Conservation (phyloP, 2,888 invertebrate species). For the Exocentrus adspersus region DNA sequence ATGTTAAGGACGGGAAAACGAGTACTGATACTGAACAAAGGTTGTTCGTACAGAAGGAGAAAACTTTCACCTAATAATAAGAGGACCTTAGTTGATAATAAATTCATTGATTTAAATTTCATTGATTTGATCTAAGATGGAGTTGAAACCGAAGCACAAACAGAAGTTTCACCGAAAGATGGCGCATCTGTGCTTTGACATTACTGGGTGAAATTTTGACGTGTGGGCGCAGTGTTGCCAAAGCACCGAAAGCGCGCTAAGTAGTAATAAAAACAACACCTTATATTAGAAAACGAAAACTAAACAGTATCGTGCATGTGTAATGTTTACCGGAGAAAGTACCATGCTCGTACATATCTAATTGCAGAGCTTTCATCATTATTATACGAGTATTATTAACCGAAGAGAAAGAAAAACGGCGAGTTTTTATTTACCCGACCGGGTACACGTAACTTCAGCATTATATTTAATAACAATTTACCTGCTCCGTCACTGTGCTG, state of each 20-base stretch:
- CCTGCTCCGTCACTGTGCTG: constrained; percentile 3
- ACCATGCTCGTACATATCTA: not conserved
- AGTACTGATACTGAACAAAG: not conserved
- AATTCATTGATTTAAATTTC: too few relatives aligned
- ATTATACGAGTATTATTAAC: too few relatives aligned
- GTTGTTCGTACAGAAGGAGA: not conserved
- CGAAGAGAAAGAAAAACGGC: constrained; percentile 1
- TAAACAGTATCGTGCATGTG: not conserved
- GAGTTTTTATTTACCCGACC: not conserved
- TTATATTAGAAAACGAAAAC: constrained; percentile 20
- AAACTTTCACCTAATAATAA: not conserved
- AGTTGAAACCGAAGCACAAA: too few relatives aligned
- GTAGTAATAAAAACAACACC: too few relatives aligned
- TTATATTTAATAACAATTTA: constrained; percentile 1
- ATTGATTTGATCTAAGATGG: too few relatives aligned
- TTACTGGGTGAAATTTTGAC: not conserved
- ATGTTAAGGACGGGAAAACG: constrained; percentile 8
- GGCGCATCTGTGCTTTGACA: too few relatives aligned
- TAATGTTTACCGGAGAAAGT: constrained; percentile 13
- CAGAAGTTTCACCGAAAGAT: too few relatives aligned
- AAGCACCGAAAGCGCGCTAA: not conserved
- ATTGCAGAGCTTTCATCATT: constrained; percentile 3
- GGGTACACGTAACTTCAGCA: not conserved
- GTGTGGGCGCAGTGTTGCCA: not conserved
- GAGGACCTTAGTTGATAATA: too few relatives aligned